phyloP scores from a whole-genome alignment of 2,888 invertebrate genomes.

The Clunio marinus region DNA sequence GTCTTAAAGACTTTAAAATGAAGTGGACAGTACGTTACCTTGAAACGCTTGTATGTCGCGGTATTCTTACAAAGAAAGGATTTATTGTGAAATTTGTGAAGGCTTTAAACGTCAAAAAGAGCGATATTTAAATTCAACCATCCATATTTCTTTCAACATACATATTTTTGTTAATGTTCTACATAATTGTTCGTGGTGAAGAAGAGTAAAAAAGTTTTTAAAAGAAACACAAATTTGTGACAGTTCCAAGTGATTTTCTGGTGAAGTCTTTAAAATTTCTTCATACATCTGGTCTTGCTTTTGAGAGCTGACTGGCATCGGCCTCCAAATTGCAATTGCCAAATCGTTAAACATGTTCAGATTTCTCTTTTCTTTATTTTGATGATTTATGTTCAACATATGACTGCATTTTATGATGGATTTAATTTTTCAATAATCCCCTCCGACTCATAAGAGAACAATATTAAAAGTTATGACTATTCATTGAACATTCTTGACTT shows the following conservation, averaged over 20 bases:
- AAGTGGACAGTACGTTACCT: constrained; percentile 84
- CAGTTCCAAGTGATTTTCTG: no score
- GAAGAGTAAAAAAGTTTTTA: no score
- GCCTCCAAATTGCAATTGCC: neutral
- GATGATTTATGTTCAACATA: neutral
- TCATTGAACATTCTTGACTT: neutral
- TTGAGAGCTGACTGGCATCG: no score
- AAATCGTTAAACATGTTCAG: neutral
- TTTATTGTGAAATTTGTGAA: constrained; percentile 59
- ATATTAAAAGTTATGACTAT: neutral
- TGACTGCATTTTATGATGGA: neutral
- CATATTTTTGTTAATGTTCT: no score
- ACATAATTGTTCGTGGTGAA: no score
- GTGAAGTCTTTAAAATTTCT: no score
- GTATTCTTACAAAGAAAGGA: constrained; percentile 86
- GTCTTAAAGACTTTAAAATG: constrained; percentile 54
- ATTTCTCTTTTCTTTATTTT: neutral
- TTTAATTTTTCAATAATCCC: constrained; percentile 1
- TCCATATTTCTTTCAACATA: no score
- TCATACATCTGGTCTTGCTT: no score
- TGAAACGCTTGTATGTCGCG: constrained; percentile 84
- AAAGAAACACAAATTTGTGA: no score
- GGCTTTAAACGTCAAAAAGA: no score
- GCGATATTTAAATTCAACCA: no score
- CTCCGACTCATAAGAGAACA: no score